These are phyloP conservation scores for Philhelius pedissequus DNA, from an alignment of 2,888 invertebrate species.

Conservation along the genomic window DNA sequence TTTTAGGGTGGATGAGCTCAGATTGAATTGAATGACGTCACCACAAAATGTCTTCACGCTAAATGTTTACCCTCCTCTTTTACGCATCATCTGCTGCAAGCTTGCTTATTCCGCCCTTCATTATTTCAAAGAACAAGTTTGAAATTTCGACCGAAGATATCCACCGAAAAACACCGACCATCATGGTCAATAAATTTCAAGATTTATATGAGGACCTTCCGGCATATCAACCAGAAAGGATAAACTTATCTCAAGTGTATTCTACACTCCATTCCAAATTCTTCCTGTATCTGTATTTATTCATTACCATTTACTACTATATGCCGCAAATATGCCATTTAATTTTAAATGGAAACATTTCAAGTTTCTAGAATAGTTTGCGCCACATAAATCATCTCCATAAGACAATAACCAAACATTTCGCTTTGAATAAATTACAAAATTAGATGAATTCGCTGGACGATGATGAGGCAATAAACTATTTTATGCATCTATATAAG, in stretches of 20 bases:
- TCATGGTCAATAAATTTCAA: not conserved
- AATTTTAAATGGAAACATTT: not conserved
- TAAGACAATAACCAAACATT: conserved; percentile 49
- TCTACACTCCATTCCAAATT: no score
- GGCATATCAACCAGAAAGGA: not conserved
- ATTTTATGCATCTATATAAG: not conserved
- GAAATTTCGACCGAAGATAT: not conserved
- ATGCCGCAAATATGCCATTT: not conserved
- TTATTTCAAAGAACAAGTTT: not conserved
- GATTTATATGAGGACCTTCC: not conserved
- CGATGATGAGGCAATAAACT: not conserved
- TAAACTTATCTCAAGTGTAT: not conserved
- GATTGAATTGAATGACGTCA: no score
- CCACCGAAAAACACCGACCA: not conserved
- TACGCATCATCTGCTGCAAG: not conserved
- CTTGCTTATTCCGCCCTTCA: not conserved
- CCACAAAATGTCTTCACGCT: no score
- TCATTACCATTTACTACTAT: not conserved
- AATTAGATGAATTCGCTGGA: conserved; percentile 52
- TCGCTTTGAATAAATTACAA: conserved; percentile 65
- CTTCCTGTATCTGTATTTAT: not conserved
- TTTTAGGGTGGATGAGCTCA: no score
- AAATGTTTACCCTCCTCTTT: not conserved
- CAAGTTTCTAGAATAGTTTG: not conserved
- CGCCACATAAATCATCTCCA: conserved; percentile 48